phyloP scores from a whole-genome alignment of 2,797 vertebrate genomes.

The Siniperca scherzeri region DNA sequence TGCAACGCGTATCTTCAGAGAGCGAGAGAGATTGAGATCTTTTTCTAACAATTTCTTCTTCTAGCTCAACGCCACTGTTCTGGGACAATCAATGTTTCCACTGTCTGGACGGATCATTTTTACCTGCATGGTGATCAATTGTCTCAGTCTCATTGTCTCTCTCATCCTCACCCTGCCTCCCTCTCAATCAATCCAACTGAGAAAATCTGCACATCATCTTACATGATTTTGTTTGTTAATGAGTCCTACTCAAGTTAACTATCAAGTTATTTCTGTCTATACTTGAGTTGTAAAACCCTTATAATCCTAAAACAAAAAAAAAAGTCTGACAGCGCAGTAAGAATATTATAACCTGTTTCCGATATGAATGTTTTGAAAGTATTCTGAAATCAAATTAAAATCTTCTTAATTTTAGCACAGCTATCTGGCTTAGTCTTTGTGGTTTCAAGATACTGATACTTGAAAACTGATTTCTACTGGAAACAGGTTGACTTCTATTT shows the following conservation, averaged over 20 bases:
- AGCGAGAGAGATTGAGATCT: slow-evolving; percentile 14
- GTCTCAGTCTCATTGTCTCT: background rate
- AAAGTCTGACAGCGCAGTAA: background rate
- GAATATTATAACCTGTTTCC: background rate
- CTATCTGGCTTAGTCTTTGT: background rate
- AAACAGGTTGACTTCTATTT: background rate
- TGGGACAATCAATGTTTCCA: slow-evolving; percentile 62
- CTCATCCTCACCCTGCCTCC: background rate
- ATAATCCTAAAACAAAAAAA: background rate
- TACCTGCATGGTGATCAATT: slow-evolving; percentile 57
- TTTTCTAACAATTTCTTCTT: slow-evolving; percentile 13
- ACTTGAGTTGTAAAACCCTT: background rate
- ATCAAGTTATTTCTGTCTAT: background rate
- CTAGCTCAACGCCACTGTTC: slow-evolving; percentile 46
- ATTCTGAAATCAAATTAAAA: background rate
- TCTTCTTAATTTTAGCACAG: background rate
- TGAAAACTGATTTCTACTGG: too few species aligned
- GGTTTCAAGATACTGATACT: background rate
- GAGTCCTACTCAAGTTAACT: background rate
- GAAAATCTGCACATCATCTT: slow-evolving; percentile 14
- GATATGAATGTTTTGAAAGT: background rate
- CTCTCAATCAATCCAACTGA: background rate
- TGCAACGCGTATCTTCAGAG: background rate
- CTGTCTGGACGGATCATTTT: slow-evolving; percentile 67
- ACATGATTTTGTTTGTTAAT: slow-evolving; percentile 9